Evolutionary conservation across 2,888 invertebrate species (phyloP).

Genomic region (Allolobophora icterica): DNA sequence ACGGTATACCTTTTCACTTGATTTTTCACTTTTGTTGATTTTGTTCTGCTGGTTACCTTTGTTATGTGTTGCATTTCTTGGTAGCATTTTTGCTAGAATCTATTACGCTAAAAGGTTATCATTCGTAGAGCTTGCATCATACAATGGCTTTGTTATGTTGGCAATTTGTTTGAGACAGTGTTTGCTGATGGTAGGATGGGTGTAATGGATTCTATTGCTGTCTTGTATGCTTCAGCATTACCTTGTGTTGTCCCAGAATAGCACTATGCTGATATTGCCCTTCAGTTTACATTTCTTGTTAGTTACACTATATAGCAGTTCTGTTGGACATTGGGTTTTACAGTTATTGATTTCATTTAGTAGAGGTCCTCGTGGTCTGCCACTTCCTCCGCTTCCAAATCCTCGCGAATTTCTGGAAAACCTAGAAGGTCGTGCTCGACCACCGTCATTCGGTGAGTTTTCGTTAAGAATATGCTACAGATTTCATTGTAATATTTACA

Average conservation of each 20-base stretch:
- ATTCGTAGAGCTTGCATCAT: too few relatives aligned
- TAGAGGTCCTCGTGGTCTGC: not conserved
- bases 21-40: not conserved
- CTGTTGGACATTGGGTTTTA: not conserved
- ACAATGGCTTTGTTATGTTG: too few relatives aligned
- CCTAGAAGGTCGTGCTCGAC: not conserved
- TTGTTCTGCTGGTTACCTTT: not conserved
- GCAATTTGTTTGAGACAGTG: too few relatives aligned
- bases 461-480: not conserved
- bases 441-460: not conserved
- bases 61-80: not conserved
- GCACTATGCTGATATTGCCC: not conserved
- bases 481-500: too few relatives aligned
- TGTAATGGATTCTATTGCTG: not conserved
- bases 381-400: constrained; percentile 27
- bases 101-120: too few relatives aligned
- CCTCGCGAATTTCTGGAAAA: constrained; percentile 17
- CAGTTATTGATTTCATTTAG: not conserved
- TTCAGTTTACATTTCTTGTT: not conserved
- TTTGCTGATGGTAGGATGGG: too few relatives aligned
- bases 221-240: not conserved
- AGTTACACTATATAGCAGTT: not conserved
- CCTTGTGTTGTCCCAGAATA: not conserved
- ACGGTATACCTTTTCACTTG: not conserved
- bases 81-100: not conserved